Base-by-base conservation (phyloP, 1,140 invertebrate species). In the Drosophila triauraria region DNA sequence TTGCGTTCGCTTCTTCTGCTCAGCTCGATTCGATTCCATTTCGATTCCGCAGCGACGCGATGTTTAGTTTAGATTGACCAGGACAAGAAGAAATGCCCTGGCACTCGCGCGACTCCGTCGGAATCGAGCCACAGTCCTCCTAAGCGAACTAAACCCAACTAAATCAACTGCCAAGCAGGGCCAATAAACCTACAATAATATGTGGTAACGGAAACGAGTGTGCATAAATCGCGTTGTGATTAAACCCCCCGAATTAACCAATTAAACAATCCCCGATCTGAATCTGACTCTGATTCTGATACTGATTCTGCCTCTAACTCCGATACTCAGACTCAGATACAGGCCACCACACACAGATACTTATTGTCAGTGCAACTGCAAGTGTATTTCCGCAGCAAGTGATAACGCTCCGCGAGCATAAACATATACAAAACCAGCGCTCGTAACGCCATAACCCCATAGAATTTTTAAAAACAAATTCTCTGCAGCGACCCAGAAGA, bases 61-160 rank as follows among this genome's bases (percentile, higher is more conserved):
- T 72, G 68, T 72, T 74, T 63, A 82, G 80, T 82, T 82, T 82
- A 77, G 69, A 78, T 83, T 83, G 61, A 80, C 78, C 75, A 78
- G 84, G 78, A 64, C 74, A 77, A 48, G 75, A 68, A 77, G 75
- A 77, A 87, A 82, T 86, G 82, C 83, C 77, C 75, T 81, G 75
- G 65, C 76, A 64, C 56, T 79, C 65, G 78, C 58, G 74, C 82
- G 83, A 64, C 78, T 72, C 76, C 65, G 71, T 65, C 67, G 72
- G 72, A 77, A 63, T 56, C 71, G 25, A 63, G 30, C 59, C 63
- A 60, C 57, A 71, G 70, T 69, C 47, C 50, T 67, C 81, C 72
- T 20, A 32, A 27, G 57, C 47, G 40, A 30, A 63, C 32, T 32
- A 54, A 62, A 25, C 42, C 15, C 25, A 42, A 27, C 10, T 30